Evolutionary conservation across 2,113 vertebrate species (phyloP), one percentile per base, ranked within the genome.

Genomic region (Camarhynchus parvulus): DNA sequence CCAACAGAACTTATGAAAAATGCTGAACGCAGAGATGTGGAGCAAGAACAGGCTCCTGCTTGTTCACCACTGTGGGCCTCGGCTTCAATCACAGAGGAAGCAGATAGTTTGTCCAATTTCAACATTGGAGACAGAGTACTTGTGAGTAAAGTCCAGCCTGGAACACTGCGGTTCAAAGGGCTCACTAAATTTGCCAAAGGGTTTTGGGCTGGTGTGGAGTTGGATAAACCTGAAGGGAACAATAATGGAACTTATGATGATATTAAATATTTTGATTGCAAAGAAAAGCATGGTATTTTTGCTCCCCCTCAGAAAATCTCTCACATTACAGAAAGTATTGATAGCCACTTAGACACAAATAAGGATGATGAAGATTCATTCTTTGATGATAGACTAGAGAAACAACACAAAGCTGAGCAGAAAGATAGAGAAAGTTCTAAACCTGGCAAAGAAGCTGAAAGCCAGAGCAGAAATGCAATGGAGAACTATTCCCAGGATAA

Each of bases 151-250:
- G 97, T 99, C 70, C 99, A 99, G 33, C 99, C 99, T 52, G 99
- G 99, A 52, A 99, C 97, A 4, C 84, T 99, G 55, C 96, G 97
- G 77, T 99, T 99, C 96, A 99, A 99, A 98, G 99, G 99, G 24
- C 93, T 96, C 30, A 99, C 99, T 55, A 97, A 97, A 73, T 99
- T 99, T 96, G 99, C 99, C 44, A 98, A 98, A 94, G 99, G 99
- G 15, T 98, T 99, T 97, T 99, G 99, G 99, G 99, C 99, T 46
- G 99, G 99, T 0, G 99, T 99, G 56, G 99, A 99, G 94, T 96
- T 99, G 85, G 99, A 99, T 88, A 98, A 98, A 86, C 98, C 99
- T 61, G 99, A 99, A 97, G 99, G 99, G 56, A 99, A 98, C 95
- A 99, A 99, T 92, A 98, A 98, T 25, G 99, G 99, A 66, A 99